phyloP scores from a whole-genome alignment of 2,888 invertebrate species.

The Mesorhabditis sp. region DNA sequence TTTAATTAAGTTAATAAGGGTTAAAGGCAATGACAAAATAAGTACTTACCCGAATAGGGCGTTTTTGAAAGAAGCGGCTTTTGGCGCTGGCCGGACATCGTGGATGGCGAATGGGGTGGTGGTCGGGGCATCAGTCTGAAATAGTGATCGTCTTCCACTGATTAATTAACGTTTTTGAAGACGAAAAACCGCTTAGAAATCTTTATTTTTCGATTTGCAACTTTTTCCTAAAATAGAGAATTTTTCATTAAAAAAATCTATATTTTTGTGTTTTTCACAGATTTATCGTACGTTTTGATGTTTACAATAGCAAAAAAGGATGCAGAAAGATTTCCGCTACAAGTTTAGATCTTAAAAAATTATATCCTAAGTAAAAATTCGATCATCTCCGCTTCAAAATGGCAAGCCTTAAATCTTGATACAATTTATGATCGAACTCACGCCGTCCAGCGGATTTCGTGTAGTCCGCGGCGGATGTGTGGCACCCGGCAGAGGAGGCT shows the following conservation, averaged over 20 bases:
- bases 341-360: too few relatives aligned
- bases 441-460: slow-evolving; percentile 1
- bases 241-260: too few relatives aligned
- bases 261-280: too few relatives aligned
- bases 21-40: background rate
- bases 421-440: background rate
- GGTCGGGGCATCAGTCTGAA: background rate
- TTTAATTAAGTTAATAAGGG: background rate
- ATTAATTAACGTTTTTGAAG: too few relatives aligned
- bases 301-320: too few relatives aligned
- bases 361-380: too few relatives aligned
- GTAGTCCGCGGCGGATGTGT: background rate
- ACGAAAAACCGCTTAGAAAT: too few relatives aligned
- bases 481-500: background rate
- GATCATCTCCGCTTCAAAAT: too few relatives aligned
- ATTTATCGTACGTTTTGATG: too few relatives aligned
- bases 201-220: background rate
- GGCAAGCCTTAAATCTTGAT: too few relatives aligned
- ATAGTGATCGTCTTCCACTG: background rate
- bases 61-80: background rate
- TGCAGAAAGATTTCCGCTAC: too few relatives aligned
- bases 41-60: background rate
- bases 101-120: slow-evolving; percentile 2
- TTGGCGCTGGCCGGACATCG: background rate
- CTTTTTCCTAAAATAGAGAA: background rate